Base-by-base conservation (phyloP, 2,888 invertebrate genomes). In the Pyrrhia umbra region DNA sequence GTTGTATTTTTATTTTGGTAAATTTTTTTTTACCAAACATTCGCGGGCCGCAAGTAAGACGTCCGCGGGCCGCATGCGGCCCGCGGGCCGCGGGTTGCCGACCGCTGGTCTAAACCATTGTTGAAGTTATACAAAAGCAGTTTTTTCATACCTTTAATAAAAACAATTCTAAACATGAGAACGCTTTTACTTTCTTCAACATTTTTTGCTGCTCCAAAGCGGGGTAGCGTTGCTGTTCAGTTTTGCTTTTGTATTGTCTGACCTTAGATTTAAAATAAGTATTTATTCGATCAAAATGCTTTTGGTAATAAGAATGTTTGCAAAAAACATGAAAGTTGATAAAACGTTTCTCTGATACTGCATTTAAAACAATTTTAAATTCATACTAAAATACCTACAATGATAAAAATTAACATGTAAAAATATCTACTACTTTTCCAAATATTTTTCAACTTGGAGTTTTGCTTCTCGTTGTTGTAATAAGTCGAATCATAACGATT, bases 101-200 rank as follows among this genome's bases (percentile, higher is more conserved):
- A n/a, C n/a, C n/a, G n/a, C n/a, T n/a, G n/a, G 87, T 87, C 79
- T 82, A 75, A 65, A 75, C 77, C 77, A 85, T 86, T 88, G 85
- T 89, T 71, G 65, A 69, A 65, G 71, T 71, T 59, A 81, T 66
- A 88, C 85, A 88, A 89, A 88, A 82, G 82, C 57, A 70, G 64
- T 83, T 79, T 87, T 83, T 75, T 82, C 68, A 58, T 51, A 71
- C 57, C 67, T 70, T 59, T 78, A 79, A 85, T 78, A 88, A 90
- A 90, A 89, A 89, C 86, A 73, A 82, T 76, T 81, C 63, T 73
- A 79, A 85, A 89, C 88, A 88, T 76, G 81, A 87, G 88, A 90
- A 89, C 83, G 89, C 88, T 92, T 87, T 92, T 91, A 93, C 93
- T 94, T 94, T 92, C 92, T 87, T 89, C 79, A 58, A 77, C 73